A percentile compares a stretch with the other conserved stretches of the same genome.
These are phyloP conservation scores for Falcaria lacertinaria DNA, from an alignment of 2,888 invertebrate genomes.

Conservation along the genomic window DNA sequence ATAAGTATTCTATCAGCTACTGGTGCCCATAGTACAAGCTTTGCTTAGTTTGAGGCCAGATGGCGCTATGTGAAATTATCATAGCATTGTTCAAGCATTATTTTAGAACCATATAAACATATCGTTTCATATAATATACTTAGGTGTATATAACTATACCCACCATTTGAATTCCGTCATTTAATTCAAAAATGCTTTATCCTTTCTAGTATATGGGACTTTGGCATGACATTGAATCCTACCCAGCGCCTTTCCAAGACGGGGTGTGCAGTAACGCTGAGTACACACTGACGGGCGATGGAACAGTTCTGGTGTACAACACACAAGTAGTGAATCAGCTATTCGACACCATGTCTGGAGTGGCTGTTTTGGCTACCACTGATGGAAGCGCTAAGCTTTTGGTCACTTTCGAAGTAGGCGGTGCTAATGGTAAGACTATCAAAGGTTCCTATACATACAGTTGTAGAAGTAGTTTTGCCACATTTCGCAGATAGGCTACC, in stretches of 20 bases:
- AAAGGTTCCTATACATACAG: too few relatives aligned
- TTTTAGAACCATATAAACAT: too few relatives aligned
- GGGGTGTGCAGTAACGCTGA: constrained; percentile 53
- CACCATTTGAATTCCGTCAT: too few relatives aligned
- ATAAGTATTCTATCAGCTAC: too few relatives aligned
- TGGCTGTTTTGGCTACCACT: constrained; percentile 33
- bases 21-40: too few relatives aligned
- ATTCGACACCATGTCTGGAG: constrained; percentile 42
- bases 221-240: constrained; percentile 61
- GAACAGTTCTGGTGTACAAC: constrained; percentile 43
- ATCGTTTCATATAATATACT: too few relatives aligned
- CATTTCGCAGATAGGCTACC: too few relatives aligned
- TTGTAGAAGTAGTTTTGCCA: too few relatives aligned
- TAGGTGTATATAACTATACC: too few relatives aligned
- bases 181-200: neutral
- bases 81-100: too few relatives aligned
- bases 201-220: constrained; percentile 44
- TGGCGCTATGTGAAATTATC: too few relatives aligned
- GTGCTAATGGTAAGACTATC: constrained; percentile 33
- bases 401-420: constrained; percentile 47
- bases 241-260: constrained; percentile 53
- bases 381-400: constrained; percentile 50
- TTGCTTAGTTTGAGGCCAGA: too few relatives aligned
- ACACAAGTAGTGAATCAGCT: constrained; percentile 51
- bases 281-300: constrained; percentile 34